phyloP scores from a whole-genome alignment of 1,140 invertebrate species.

The Pectinophora gossypiella region DNA sequence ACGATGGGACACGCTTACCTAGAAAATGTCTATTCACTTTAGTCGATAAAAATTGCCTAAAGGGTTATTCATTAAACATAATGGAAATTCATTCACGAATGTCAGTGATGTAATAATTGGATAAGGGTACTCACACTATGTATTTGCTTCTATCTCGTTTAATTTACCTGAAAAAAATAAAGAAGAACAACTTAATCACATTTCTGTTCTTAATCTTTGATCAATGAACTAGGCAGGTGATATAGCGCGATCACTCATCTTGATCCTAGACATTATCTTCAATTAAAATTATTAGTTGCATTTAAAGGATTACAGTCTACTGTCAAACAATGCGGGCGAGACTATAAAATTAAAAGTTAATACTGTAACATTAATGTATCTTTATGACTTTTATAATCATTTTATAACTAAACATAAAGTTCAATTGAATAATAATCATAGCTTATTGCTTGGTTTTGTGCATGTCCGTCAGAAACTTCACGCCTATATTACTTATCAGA shows the following conservation, averaged over 20 bases:
- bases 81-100: too few relatives aligned
- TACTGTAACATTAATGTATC: slow-evolving; percentile 30
- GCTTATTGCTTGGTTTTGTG: too few relatives aligned
- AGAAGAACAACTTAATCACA: too few relatives aligned
- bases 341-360: slow-evolving; percentile 40
- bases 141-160: neutral
- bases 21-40: too few relatives aligned
- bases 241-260: neutral
- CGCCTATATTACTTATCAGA: too few relatives aligned
- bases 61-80: too few relatives aligned
- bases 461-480: too few relatives aligned
- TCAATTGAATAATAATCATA: slow-evolving; percentile 15
- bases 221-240: neutral
- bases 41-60: too few relatives aligned
- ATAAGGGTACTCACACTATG: neutral
- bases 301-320: slow-evolving; percentile 16
- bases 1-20: too few relatives aligned
- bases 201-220: too few relatives aligned
- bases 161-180: slow-evolving; percentile 13
- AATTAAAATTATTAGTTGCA: neutral
- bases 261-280: neutral
- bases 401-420: slow-evolving; percentile 35
- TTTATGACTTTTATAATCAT: slow-evolving; percentile 37
- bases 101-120: neutral
- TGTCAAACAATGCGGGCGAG: slow-evolving; percentile 40